phyloP scores from a whole-genome alignment of 1,140 invertebrate genomes.

The Pogonus chalceus region DNA sequence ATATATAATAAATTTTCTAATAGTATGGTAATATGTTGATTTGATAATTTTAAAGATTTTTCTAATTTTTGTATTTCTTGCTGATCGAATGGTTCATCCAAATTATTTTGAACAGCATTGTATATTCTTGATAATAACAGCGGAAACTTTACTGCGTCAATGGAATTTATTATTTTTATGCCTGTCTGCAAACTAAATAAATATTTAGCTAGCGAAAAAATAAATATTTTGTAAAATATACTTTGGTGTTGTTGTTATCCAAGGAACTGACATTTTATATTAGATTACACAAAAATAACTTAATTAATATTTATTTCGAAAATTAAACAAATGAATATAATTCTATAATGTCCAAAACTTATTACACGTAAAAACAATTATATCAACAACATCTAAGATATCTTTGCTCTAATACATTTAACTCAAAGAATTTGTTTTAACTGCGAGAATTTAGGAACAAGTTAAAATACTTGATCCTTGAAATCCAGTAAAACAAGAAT shows the following conservation, averaged over 20 bases:
- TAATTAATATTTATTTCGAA: neutral
- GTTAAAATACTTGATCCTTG: too few species aligned
- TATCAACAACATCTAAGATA: too few species aligned
- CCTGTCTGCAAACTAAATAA: slow-evolving; percentile 22
- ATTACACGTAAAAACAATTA: too few species aligned
- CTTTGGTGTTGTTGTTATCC: slow-evolving; percentile 21
- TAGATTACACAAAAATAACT: neutral
- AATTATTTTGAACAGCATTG: slow-evolving; percentile 13
- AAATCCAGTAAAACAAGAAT: too few species aligned
- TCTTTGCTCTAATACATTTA: too few species aligned
- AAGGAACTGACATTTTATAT: slow-evolving; percentile 15
- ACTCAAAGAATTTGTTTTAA: too few species aligned
- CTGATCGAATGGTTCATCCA: slow-evolving; percentile 20
- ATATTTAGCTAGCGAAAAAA: neutral
- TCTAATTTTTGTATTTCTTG: slow-evolving; percentile 23
- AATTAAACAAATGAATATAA: too few species aligned
- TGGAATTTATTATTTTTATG: slow-evolving; percentile 23
- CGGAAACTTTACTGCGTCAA: slow-evolving; percentile 19
- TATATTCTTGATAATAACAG: slow-evolving; percentile 20
- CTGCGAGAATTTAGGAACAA: too few species aligned
- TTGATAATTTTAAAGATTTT: slow-evolving; percentile 20
- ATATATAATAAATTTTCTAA: slow-evolving; percentile 26
- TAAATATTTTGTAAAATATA: slow-evolving; percentile 11
- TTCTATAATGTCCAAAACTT: too few species aligned
- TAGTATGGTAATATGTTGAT: slow-evolving; percentile 20